These are phyloP conservation scores for Morphnarchus princeps DNA, from an alignment of 2,113 vertebrate genomes.

Conservation along the genomic window DNA sequence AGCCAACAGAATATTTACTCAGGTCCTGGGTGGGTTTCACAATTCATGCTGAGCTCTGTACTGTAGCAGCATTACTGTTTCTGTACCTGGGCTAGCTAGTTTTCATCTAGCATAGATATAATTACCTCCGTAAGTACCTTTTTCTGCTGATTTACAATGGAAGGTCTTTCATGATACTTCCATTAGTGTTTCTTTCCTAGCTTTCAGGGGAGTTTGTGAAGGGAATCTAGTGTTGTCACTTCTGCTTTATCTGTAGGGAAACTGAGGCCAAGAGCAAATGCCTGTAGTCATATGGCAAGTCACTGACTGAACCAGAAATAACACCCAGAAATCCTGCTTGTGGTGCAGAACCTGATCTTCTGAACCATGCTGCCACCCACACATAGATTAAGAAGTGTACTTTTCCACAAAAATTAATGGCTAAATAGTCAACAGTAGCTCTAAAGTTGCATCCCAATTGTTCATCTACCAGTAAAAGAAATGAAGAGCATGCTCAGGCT, in stretches of 20 bases:
- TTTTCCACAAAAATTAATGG: background rate
- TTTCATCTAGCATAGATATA: background rate
- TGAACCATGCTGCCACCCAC: background rate
- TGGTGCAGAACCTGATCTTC: background rate
- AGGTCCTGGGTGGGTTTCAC: background rate
- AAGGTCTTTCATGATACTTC: background rate
- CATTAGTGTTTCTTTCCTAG: background rate
- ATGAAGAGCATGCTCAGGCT: background rate
- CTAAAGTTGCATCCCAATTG: background rate
- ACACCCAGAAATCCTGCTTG: background rate
- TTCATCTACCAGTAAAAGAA: background rate
- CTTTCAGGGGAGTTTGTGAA: background rate
- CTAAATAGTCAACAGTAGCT: background rate
- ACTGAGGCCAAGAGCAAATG: background rate
- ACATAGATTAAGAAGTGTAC: background rate
- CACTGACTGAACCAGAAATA: background rate
- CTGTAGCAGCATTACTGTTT: background rate
- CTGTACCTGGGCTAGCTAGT: background rate
- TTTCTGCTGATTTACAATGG: background rate
- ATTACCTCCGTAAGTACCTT: background rate
- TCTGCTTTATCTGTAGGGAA: background rate
- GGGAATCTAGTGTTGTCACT: background rate
- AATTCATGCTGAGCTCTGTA: background rate
- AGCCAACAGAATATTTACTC: background rate
- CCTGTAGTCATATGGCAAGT: background rate